Conservation (phyloP, 2,113 vertebrate species). For the Spea bombifrons region DNA sequence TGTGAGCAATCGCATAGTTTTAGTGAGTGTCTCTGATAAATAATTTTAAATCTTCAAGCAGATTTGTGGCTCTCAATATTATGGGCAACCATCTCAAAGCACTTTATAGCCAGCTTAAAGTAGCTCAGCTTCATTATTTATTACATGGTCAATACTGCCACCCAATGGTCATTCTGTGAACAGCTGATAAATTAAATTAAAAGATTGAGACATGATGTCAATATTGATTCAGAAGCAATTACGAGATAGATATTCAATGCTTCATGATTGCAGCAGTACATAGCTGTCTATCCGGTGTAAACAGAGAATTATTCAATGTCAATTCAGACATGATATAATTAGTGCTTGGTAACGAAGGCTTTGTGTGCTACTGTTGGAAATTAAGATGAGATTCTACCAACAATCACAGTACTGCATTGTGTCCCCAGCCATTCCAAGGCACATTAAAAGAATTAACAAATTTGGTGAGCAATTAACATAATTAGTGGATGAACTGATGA, state of each 20-base stretch:
- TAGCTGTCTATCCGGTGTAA: conserved; percentile 30
- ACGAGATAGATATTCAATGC: conserved; percentile 13
- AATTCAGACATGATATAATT: conserved; percentile 23
- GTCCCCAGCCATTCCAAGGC: conserved; percentile 30
- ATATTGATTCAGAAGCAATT: conserved; percentile 45
- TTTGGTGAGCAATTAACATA: conserved; percentile 42
- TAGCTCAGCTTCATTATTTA: background rate
- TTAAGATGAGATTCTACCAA: conserved; percentile 1
- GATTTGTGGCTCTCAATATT: background rate
- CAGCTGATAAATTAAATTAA: background rate
- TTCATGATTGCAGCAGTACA: conserved; percentile 23
- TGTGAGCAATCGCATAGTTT: background rate
- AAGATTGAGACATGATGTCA: conserved; percentile 19
- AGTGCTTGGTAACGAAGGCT: conserved; percentile 25
- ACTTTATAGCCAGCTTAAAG: too few species aligned
- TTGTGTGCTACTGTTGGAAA: conserved; percentile 11
- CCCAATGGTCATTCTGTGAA: conserved; percentile 52
- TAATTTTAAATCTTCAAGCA: background rate
- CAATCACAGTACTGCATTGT: conserved; percentile 25
- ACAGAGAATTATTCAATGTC: conserved; percentile 17
- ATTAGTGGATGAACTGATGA: conserved; percentile 45
- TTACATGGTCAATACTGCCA: conserved; percentile 63
- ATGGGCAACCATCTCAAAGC: background rate
- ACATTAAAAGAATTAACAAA: conserved; percentile 46
- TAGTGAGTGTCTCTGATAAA: background rate